Base-by-base conservation (phyloP, 2,113 vertebrate species). In the Vulpes lagopus region DNA sequence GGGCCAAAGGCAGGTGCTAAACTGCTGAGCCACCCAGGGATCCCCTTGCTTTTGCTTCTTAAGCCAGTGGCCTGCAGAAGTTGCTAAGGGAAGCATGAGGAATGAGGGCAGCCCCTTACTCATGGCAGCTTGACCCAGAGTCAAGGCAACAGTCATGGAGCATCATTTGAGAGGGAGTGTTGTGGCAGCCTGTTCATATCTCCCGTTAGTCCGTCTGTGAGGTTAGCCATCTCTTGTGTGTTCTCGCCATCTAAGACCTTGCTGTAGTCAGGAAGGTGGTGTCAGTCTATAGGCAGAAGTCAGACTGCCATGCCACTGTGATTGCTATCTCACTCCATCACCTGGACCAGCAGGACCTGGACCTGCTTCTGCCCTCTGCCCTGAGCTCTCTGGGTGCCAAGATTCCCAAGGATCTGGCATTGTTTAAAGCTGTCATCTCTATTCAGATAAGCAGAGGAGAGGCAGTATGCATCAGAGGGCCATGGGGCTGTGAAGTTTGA, bases 321-420 rank as follows among this genome's bases (percentile, higher is more conserved):
- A 7, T 57, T 3, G 0, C 10, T 23, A 10, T 20, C 25, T 32
- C n/a, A 17, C 11, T 23, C 38, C 6, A 7, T 1, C 14, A 2
- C 43, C n/a, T 2, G 0, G 7, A 12, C 35, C 43, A 43, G 43
- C 43, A 43, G 43, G 43, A 2, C 43, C n/a, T 2, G 0, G 7
- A 12, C 35, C 43, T 5, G 22, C 88, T 65, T n/a, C 51, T 51
- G 69, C 22, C 30, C 11, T 38, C 64, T 64, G 15, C 57, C 20
- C n/a, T 57, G 15, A 62, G 60, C 6, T 0, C 85, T 25, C 15
- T 25, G 6, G 32, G 8, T 64, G 53, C 38, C 80, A 53, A 23
- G 51, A 25, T 23, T 23, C 57, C 57, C 22, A 0, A 62, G n/a
- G 60, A 1, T 69, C 81, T 38, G 11, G 30, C 49, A 4, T 6